Evolutionary conservation across 2,888 invertebrate species (phyloP).

Genomic region (Pandemis cinnamomeana): DNA sequence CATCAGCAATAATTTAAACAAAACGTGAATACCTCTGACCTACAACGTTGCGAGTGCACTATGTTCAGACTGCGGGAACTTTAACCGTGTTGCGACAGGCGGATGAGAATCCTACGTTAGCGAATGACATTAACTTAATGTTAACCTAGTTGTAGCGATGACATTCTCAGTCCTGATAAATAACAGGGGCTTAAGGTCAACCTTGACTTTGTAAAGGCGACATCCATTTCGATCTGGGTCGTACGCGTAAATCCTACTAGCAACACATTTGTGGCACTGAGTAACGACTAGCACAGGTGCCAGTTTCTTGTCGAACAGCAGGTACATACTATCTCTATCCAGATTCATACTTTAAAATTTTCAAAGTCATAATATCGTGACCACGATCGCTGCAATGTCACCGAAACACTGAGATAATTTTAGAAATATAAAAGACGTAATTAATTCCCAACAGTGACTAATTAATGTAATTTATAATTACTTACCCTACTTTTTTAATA

Average conservation of each 20-base stretch:
- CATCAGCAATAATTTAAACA: conserved; percentile 56
- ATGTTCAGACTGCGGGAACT: conserved; percentile 46
- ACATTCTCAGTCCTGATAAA: conserved; percentile 22
- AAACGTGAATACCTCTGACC: conserved; percentile 75
- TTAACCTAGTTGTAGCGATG: conserved; percentile 32
- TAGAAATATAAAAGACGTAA: no score
- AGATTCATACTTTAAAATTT: no score
- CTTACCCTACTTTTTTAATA: no score
- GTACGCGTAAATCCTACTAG: background rate
- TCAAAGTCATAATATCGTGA: no score
- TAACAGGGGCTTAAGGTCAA: conserved; percentile 5
- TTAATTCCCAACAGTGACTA: no score
- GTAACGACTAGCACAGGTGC: no score
- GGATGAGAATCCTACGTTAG: conserved; percentile 32
- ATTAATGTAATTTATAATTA: no score
- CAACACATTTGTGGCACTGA: no score
- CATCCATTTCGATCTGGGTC: background rate
- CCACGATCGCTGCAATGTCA: no score
- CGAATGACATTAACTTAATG: conserved; percentile 40
- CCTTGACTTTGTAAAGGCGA: conserved; percentile 25
- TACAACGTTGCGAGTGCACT: conserved; percentile 50
- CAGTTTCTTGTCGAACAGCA: no score
- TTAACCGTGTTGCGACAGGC: conserved; percentile 47
- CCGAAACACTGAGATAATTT: no score
- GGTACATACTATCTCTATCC: no score